Base-by-base conservation (phyloP, 1,140 invertebrate species). In the Apolygus lucorum region DNA sequence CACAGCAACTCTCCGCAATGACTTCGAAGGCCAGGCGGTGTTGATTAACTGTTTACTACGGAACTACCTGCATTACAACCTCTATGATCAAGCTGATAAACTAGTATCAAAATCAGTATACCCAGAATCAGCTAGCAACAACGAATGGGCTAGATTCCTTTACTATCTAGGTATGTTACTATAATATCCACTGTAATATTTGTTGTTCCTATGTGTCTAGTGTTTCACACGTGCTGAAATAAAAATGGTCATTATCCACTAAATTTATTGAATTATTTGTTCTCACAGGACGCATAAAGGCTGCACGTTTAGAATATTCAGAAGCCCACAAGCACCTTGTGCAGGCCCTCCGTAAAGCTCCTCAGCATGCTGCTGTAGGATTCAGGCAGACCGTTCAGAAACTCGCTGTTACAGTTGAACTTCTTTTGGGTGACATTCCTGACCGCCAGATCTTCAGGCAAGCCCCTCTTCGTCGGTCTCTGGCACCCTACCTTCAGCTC, bases 341-440 rank as follows among this genome's bases (percentile, higher is more conserved):
- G 2, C 93, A 98, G 78, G 90, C 91, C 0, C 84, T 98, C 76
- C 85, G 97, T 21, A 99, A 99, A 81, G 95, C 97, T 4, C 96
- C 97, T 0, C 95, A 99, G 79, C 91, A 91, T 72, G 89, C 95
- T 49, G 98, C 97, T 28, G 88, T 99, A 71, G 98, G 98, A n/a
- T 99, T 99, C 78, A 89, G 96, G 71, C 98, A 99, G 80, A 98
- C 93, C 17, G 95, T 96, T 0, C 95, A 99, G 77, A 99, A 98
- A 77, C 81, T 99, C 70, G 90, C 94, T 0, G 93, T 99, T 42
- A 93, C 96, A 14, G 96, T 99, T 0, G 95, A 99, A 78, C 80
- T 99, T 26, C 81, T 99, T 0, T 80, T 99, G 59, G 97, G 98
- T 71, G 96, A 99, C 78, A 99, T 99, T 73, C 97, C 98, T 1